Conservation (phyloP, 2,113 vertebrate genomes). For the Percina caprodes region DNA sequence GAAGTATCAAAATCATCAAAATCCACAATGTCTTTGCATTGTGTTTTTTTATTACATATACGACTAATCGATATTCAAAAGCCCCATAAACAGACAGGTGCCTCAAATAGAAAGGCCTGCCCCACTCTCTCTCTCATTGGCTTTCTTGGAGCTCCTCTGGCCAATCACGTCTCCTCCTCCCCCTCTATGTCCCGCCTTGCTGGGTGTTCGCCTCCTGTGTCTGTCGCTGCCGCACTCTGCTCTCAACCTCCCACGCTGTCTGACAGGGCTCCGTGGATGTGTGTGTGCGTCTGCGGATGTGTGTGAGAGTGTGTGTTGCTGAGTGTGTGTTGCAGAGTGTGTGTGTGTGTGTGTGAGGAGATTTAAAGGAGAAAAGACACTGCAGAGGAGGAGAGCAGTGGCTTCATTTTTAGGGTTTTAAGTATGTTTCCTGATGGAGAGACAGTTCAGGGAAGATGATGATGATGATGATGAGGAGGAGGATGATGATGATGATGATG, state of each 20-base stretch:
- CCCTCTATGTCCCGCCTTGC: not conserved
- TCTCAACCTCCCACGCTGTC: slow-evolving; percentile 1
- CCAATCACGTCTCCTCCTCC: slow-evolving; percentile 4
- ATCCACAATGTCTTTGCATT: no score
- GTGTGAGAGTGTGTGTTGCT: not conserved
- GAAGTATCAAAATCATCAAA: no score
- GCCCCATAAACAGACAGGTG: slow-evolving; percentile 34
- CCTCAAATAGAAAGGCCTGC: slow-evolving; percentile 1
- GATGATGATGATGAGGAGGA: slow-evolving; percentile 12
- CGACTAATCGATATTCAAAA: no score
- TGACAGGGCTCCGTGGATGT: not conserved
- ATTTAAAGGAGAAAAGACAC: not conserved
- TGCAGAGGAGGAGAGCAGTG: not conserved
- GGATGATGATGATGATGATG: slow-evolving; percentile 17
- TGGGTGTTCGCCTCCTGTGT: not conserved
- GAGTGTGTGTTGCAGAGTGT: not conserved
- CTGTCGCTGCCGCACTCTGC: slow-evolving; percentile 17
- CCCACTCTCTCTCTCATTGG: slow-evolving; percentile 51
- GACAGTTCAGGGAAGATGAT: not conserved
- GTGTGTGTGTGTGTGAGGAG: slow-evolving; percentile 15
- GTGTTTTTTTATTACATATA: no score
- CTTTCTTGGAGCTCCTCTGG: not conserved
- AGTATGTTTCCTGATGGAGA: not conserved
- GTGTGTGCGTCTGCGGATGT: not conserved
- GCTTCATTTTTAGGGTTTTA: not conserved